Conservation (phyloP, 2,888 invertebrate species). For the Neoascia interrupta region DNA sequence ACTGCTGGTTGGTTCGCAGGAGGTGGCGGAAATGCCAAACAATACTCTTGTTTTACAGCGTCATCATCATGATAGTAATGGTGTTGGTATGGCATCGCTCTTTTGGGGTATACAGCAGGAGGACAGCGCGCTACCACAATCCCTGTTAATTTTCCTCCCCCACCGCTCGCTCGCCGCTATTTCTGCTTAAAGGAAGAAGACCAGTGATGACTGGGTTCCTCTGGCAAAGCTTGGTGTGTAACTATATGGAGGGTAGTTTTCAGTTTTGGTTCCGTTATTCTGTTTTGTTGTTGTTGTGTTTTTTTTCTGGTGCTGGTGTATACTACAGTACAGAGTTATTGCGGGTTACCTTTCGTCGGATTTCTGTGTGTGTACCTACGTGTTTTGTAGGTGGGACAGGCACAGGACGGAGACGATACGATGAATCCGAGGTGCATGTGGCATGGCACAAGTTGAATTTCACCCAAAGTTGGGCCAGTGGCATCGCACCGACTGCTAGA, state of each 20-base stretch:
- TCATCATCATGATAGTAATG: slow-evolving; percentile 38
- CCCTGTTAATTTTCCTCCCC: slow-evolving; percentile 31
- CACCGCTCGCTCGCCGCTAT: neutral
- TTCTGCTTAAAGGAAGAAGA: slow-evolving; percentile 28
- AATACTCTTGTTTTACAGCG: slow-evolving; percentile 61
- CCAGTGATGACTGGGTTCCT: slow-evolving; percentile 12
- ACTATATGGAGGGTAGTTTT: slow-evolving; percentile 62
- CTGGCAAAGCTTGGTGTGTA: slow-evolving; percentile 37
- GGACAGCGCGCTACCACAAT: slow-evolving; percentile 36
- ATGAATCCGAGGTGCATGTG: slow-evolving; percentile 51
- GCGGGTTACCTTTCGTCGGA: slow-evolving; percentile 61
- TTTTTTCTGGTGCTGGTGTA: slow-evolving; percentile 46
- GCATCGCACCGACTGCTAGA: slow-evolving; percentile 11
- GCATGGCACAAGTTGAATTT: slow-evolving; percentile 54
- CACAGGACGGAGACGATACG: slow-evolving; percentile 49
- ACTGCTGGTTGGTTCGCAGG: slow-evolving; percentile 33
- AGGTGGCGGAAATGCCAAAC: slow-evolving; percentile 46
- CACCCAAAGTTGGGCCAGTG: slow-evolving; percentile 31
- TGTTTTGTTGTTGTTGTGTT: slow-evolving; percentile 5
- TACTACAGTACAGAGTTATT: slow-evolving; percentile 58
- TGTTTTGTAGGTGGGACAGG: slow-evolving; percentile 37
- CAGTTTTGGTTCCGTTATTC: slow-evolving; percentile 51
- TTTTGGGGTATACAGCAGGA: slow-evolving; percentile 3
- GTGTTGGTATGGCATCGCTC: slow-evolving; percentile 8
- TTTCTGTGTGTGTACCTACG: slow-evolving; percentile 33